Evolutionary conservation across 1,140 invertebrate genomes (phyloP).

Genomic region (Colletes gigas): DNA sequence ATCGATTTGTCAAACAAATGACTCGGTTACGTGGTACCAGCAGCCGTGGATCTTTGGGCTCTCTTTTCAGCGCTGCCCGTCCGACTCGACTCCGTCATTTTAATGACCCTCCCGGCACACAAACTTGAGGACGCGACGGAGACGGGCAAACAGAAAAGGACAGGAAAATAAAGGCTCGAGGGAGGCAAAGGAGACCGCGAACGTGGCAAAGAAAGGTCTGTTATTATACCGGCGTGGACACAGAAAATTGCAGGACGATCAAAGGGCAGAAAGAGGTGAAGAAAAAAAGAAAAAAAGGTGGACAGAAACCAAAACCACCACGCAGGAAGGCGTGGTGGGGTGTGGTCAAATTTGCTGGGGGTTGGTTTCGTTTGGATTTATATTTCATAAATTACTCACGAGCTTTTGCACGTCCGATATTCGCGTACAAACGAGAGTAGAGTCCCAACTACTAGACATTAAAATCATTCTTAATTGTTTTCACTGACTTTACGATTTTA

Average conservation of each 20-base stretch:
- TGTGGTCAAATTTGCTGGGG: slow-evolving; percentile 74
- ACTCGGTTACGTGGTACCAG: slow-evolving; percentile 64
- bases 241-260: slow-evolving; percentile 40
- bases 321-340: slow-evolving; percentile 70
- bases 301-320: slow-evolving; percentile 45
- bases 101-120: slow-evolving; percentile 62
- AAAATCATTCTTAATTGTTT: neutral
- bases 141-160: slow-evolving; percentile 45
- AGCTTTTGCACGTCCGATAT: neutral
- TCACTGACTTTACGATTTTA: neutral
- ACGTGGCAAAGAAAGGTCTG: slow-evolving; percentile 39
- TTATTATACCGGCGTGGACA: slow-evolving; percentile 55
- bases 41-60: slow-evolving; percentile 50
- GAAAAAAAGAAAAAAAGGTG: neutral
- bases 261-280: slow-evolving; percentile 11
- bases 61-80: slow-evolving; percentile 41
- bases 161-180: slow-evolving; percentile 34
- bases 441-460: neutral
- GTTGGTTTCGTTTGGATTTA: slow-evolving; percentile 71
- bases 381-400: slow-evolving; percentile 74
- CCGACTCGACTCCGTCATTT: slow-evolving; percentile 50
- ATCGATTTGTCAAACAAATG: slow-evolving; percentile 73
- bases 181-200: slow-evolving; percentile 48
- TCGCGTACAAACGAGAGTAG: neutral
- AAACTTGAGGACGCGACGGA: slow-evolving; percentile 44